These are phyloP conservation scores for Drosophila grimshawi DNA, from an alignment of 1,140 invertebrate genomes.

Conservation along the genomic window DNA sequence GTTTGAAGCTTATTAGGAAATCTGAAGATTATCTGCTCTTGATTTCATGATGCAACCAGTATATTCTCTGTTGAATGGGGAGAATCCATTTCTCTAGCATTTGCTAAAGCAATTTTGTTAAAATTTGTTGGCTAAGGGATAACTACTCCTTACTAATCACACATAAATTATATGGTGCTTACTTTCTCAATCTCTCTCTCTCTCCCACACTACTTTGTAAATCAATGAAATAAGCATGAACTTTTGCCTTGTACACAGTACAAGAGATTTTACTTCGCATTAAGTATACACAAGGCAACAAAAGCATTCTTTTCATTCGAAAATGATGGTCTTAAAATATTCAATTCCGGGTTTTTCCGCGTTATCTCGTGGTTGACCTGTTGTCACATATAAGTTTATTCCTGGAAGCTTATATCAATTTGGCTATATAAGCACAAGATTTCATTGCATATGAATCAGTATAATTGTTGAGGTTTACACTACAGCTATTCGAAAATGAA, in stretches of 20 bases:
- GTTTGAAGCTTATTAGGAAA: no score
- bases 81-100: no score
- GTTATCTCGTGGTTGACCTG: neutral
- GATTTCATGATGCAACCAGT: no score
- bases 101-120: no score
- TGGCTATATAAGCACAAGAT: conserved; percentile 25
- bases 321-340: neutral
- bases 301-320: neutral
- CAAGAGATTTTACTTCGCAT: neutral
- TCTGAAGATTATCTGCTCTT: no score
- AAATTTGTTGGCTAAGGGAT: no score
- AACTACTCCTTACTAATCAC: no score
- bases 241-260: no score
- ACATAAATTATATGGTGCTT: no score
- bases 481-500: conserved; percentile 17
- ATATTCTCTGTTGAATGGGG: no score
- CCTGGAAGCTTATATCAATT: conserved; percentile 1
- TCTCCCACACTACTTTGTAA: no score
- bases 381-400: neutral
- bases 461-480: conserved; percentile 11
- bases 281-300: neutral
- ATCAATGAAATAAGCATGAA: no score
- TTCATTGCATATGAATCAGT: conserved; percentile 11
- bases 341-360: conserved; percentile 10
- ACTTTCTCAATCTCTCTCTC: neutral